A percentile compares a stretch with the other conserved stretches of the same genome.
Conservation (phyloP, 2,888 invertebrate species). For the Callosobruchus maculatus region DNA sequence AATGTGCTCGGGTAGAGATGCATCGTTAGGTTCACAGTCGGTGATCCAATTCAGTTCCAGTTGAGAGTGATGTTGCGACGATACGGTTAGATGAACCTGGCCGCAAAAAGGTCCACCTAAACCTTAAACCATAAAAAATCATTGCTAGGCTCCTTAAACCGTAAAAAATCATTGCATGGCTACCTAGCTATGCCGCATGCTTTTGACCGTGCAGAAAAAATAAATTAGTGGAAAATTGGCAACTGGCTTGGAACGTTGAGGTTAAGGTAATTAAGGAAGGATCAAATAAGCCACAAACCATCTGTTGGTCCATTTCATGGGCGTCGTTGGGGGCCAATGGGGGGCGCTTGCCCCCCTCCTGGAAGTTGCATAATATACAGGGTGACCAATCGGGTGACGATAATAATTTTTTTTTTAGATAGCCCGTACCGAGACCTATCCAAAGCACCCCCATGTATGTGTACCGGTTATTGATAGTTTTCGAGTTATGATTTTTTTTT, state of each 20-base stretch:
- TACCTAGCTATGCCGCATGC: neutral
- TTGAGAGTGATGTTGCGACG: constrained; percentile 50
- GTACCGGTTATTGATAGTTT: too few relatives aligned
- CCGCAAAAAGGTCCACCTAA: constrained; percentile 41
- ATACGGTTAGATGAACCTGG: constrained; percentile 53
- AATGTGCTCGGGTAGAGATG: constrained; percentile 39
- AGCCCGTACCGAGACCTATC: too few relatives aligned
- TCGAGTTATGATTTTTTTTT: too few relatives aligned
- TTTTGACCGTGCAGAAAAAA: neutral
- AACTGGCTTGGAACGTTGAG: neutral
- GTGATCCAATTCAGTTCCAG: constrained; percentile 55
- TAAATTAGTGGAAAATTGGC: neutral
- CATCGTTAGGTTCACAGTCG: constrained; percentile 40
- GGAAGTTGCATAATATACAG: too few relatives aligned
- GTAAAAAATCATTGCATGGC: neutral
- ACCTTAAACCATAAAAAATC: constrained; percentile 1
- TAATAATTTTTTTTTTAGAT: too few relatives aligned
- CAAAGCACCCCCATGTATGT: too few relatives aligned
- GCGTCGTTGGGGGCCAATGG: too few relatives aligned
- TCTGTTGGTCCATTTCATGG: too few relatives aligned
- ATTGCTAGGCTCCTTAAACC: neutral
- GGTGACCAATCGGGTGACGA: too few relatives aligned
- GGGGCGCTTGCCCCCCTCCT: too few relatives aligned
- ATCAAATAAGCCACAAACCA: neutral
- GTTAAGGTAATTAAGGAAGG: neutral